Percentiles rank a stretch among this genome's conserved stretches.
Conservation (phyloP, 2,797 vertebrate genomes). For the Eupleurogrammus muticus region DNA sequence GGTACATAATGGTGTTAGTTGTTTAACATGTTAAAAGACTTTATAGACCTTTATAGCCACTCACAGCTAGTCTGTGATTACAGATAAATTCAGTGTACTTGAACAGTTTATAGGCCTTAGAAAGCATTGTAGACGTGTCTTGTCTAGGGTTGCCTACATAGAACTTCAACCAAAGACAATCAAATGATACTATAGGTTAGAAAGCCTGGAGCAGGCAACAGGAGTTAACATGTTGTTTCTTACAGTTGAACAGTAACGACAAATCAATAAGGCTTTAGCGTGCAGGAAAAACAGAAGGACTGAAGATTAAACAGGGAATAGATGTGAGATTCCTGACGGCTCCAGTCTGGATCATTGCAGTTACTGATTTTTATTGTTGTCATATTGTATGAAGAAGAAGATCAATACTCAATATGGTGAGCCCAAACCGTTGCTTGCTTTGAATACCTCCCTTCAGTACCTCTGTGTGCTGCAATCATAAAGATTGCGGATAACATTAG, state of each 20-base stretch:
- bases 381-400: conserved; percentile 18
- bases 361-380: conserved; percentile 36
- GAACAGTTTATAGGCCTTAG: conserved; percentile 69
- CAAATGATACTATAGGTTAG: conserved; percentile 30
- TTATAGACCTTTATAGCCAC: conserved; percentile 22
- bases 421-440: conserved; percentile 21
- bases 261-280: conserved; percentile 31
- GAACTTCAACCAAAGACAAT: conserved; percentile 74
- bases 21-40: conserved; percentile 24
- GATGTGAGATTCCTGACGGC: conserved; percentile 29
- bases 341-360: conserved; percentile 30
- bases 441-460: conserved; percentile 8
- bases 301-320: conserved; percentile 36
- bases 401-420: conserved; percentile 48
- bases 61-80: conserved; percentile 40
- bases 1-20: conserved; percentile 32
- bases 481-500: conserved; percentile 18
- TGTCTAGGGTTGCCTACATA: conserved; percentile 55
- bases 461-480: conserved; percentile 24
- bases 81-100: conserved; percentile 58
- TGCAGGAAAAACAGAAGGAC: conserved; percentile 23
- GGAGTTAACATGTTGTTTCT: conserved; percentile 31
- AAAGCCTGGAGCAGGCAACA: conserved; percentile 16
- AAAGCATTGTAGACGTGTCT: conserved; percentile 42
- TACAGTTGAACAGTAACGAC: conserved; percentile 38